Percentiles rank a stretch among this genome's conserved stretches.
Conservation (phyloP, 1,140 invertebrate species). For the Meteorus sp. region DNA sequence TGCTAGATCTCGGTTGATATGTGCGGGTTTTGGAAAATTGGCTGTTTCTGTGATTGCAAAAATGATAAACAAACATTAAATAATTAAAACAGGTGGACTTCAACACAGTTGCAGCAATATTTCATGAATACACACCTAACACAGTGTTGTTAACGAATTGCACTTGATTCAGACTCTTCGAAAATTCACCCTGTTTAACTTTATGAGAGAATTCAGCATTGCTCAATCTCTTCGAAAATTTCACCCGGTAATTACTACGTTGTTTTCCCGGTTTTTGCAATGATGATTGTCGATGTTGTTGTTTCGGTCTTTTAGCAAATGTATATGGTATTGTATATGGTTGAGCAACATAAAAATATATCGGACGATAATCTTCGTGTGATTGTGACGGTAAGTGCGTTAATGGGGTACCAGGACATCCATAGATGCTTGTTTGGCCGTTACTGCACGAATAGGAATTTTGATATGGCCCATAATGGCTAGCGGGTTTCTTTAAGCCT, state of each 20-base stretch:
- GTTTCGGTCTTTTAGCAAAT: conserved; percentile 49
- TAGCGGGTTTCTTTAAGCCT: conserved; percentile 53
- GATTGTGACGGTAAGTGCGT: conserved; percentile 24
- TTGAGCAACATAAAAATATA: conserved; percentile 56
- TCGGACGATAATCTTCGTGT: conserved; percentile 53
- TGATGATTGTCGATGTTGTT: conserved; percentile 34
- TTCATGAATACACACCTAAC: conserved; percentile 39
- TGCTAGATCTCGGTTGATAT: conserved; percentile 29
- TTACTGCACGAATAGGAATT: conserved; percentile 53
- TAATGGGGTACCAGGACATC: conserved; percentile 25
- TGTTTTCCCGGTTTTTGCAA: conserved; percentile 42
- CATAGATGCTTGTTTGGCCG: conserved; percentile 47
- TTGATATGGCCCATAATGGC: conserved; percentile 50
- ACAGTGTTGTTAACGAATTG: conserved; percentile 47
- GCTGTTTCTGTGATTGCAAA: conserved; percentile 13
- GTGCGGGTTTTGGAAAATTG: conserved; percentile 25
- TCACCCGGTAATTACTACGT: conserved; percentile 44
- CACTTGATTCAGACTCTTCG: conserved; percentile 52
- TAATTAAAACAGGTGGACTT: no score
- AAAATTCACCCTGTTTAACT: conserved; percentile 54
- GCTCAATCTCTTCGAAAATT: conserved; percentile 51
- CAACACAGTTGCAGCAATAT: background rate
- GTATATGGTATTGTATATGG: conserved; percentile 56
- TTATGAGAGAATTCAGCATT: conserved; percentile 52
- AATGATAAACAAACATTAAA: no score